Evolutionary conservation across 2,113 vertebrate species (phyloP), one percentile per base, ranked within the genome.

Genomic region (Zapornia atra): DNA sequence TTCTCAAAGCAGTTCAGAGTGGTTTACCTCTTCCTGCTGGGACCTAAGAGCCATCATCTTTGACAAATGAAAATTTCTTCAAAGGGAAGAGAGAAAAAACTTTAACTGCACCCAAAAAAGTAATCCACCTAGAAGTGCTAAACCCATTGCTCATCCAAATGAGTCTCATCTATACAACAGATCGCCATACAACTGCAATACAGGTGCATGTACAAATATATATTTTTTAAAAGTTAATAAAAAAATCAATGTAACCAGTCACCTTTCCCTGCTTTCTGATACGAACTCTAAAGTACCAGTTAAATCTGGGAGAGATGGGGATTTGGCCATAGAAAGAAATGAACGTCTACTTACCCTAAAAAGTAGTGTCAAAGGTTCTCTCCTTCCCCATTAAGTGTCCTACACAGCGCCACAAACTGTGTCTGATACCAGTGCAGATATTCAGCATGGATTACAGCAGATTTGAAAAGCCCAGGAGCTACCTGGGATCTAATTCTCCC

Each of bases 181-280:
- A 59, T 2, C 10, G 46, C 10, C 79, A 72, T 12, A 22, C 15
- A 66, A 15, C 22, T 4, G 2, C 24, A 53, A 14, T 33, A 15
- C 63, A n/a, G 1, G 3, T 53, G 12, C n/a, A 66, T 44, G 33
- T 20, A 50, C 4, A 31, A 63, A 12, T 11, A 66, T 0, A 1
- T 22, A 78, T 46, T 44, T 44, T 46, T 46, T 9, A 19, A 19
- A 46, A 46, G 19, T 46, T 46, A 46, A 15, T 46, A 46, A 46
- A 46, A 80, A 88, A 61, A 57, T 25, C 31, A 28, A 1, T 22
- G 8, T 40, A 90, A 75, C n/a, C 40, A 56, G 75, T 29, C 44
- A 29, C 8, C 31, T 72, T 69, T 80, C 48, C 18, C 53, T 83
- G 19, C 34, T 76, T 86, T 83, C 42, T 88, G n/a, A 83, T 14